A percentile compares a stretch with the other conserved stretches of the same genome.
Evolutionary conservation across 2,113 vertebrate species (phyloP).

Genomic region (Chlorocebus sabaeus): DNA sequence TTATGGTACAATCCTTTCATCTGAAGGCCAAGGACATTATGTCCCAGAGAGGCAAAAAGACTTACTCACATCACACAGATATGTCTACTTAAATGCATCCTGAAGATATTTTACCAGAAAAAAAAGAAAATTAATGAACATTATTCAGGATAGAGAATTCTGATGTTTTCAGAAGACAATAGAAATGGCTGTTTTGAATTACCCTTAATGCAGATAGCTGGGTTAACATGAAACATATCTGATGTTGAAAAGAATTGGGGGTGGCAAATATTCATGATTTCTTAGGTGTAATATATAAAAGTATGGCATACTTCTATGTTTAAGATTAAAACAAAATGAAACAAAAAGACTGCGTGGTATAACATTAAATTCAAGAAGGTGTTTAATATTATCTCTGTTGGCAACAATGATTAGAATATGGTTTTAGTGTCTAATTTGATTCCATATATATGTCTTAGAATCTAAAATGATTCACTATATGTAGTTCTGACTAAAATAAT

Average conservation of each 20-base stretch:
- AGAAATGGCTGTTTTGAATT: neutral
- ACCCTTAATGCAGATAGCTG: neutral
- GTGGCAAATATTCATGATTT: constrained; percentile 18
- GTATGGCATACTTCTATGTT: neutral
- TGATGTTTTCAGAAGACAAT: neutral
- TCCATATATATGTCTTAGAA: constrained; percentile 74
- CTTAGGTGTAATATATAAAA: neutral
- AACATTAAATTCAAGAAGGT: constrained; percentile 47
- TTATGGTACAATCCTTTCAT: neutral
- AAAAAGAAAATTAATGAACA: neutral
- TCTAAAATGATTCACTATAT: constrained; percentile 76
- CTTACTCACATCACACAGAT: neutral
- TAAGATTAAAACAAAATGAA: constrained; percentile 55
- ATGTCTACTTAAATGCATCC: neutral
- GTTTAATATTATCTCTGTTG: constrained; percentile 70
- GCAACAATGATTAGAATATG: constrained; percentile 53
- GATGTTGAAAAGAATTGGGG: neutral
- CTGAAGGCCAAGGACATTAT: neutral
- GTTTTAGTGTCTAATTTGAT: constrained; percentile 73
- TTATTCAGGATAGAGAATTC: neutral
- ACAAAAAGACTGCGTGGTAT: neutral
- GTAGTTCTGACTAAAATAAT: constrained; percentile 85
- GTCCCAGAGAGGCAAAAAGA: neutral
- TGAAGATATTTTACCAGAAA: neutral
- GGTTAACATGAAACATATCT: neutral